Base-by-base conservation (phyloP, 1,140 invertebrate species). In the Caenorhabditis latens region DNA sequence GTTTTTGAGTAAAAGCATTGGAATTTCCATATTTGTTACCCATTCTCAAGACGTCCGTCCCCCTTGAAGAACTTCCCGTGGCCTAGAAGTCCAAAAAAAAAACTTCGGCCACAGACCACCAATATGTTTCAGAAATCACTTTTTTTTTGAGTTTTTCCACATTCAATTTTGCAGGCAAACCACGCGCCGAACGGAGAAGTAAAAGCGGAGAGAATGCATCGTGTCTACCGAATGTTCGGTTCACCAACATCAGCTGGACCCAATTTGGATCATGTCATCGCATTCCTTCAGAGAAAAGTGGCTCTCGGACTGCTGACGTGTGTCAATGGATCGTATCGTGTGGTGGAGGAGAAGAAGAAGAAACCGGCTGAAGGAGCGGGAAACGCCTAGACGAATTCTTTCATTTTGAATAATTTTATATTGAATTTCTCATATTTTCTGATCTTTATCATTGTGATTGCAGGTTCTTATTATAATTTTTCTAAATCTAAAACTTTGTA, bases 171-270 rank as follows among this genome's bases (percentile, higher is more conserved):
- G 97, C 93, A 99, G 43, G 97, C 97, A 0, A 99, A 98, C 94
- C 94, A 99, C 84, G 82, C 79, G 4, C 61, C 55, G 5, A 84
- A 84, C 63, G 97, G 98, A 90, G 96, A 96, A 2, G 94, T 99
- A 91, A 95, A 97, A 1, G 93, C 98, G 61, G 97, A 98, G 89
- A 94, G 97, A 83, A 98, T 99, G 90, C 97, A 98, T 93, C 96
- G 97, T 90, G 98, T 99, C 96, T 94, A 99, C 40, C 96, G 97
- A 92, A 97, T 99, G 95, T 99, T 99, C 94, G 96, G 96, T 4
- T 86, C 85, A 4, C 85, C 85, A 58, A 79, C 85, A 19, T 57
- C 85, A 21, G 65, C 71, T 24, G 53, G 86, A n/a, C 67, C 55
- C 21, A 88, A 16, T 57, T 21, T 91, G 5, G 91, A 91, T 14